Conservation (phyloP, 1,140 invertebrate genomes). For the Apis dorsata region DNA sequence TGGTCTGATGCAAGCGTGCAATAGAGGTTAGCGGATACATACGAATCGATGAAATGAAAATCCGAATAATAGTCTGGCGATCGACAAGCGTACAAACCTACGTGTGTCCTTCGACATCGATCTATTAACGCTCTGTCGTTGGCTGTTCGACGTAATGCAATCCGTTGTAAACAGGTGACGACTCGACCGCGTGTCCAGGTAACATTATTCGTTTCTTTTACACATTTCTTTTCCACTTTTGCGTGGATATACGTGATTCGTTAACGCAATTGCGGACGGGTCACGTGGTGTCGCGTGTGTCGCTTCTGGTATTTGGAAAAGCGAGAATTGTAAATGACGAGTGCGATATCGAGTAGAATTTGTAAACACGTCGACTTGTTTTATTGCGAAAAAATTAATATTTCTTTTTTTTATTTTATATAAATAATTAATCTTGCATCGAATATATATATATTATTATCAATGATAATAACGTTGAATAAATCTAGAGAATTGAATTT, state of each 20-base stretch:
- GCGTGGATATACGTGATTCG: background rate
- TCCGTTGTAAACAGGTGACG: conserved; percentile 45
- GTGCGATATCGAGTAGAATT: too few species aligned
- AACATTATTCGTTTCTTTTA: background rate
- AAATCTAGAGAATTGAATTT: too few species aligned
- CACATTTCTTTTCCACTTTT: background rate
- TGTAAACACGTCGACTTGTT: too few species aligned
- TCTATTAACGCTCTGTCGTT: conserved; percentile 38
- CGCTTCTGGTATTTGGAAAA: background rate
- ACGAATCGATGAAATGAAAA: conserved; percentile 47
- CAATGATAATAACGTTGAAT: too few species aligned
- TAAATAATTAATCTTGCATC: too few species aligned
- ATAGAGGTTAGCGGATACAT: background rate
- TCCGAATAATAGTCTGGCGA: conserved; percentile 32
- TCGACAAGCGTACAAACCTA: conserved; percentile 48
- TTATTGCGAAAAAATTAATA: too few species aligned
- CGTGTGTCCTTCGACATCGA: conserved; percentile 59
- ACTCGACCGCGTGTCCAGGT: background rate
- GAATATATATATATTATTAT: too few species aligned
- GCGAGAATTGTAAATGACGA: background rate
- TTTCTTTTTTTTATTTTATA: too few species aligned
- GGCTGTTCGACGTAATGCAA: conserved; percentile 43
- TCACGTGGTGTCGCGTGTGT: background rate
- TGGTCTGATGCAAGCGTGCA: conserved; percentile 10
- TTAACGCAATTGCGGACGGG: background rate